Base-by-base conservation (phyloP, 2,888 invertebrate genomes). In the Gymnocheta viridis region DNA sequence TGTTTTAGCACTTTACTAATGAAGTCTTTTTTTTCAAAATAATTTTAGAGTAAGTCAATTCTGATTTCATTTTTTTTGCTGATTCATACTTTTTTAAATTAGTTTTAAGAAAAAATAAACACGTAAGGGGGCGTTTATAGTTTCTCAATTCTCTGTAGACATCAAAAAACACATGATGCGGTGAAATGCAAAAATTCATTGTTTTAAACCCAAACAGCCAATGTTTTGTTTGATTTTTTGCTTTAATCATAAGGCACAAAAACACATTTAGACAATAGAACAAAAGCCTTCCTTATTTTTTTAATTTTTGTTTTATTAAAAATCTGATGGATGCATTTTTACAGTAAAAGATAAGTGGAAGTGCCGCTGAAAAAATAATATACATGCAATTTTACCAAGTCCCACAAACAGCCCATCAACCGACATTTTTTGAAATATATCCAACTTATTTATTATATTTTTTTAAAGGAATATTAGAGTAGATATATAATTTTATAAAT, bases 41-140 rank as follows among this genome's bases (percentile, higher is more conserved):
- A 4, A 58, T 70, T 77, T 56, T 64, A 51, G 62, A 47, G 47
- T 14, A 22, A 62, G 17, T 51, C 29, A 27, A 47, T 64, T 79
- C 51, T 72, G 47, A 47, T 44, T 82, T 62, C 24, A 35, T 14
- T 60, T 27, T 56, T 79, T 54, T 32, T 74, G 78, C 74, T 64
- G 69, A 54, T 19, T 73, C 77, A 82, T 82, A 66, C 0, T 62
- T 27, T 49, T 67, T 6, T 38, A 5, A 10, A 27, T n/a, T 17
- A 17, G 14, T 47, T 77, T 47, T 22, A 27, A 66, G 24, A 64
- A 32, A 64, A 32, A 62, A 70, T 29, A 44, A 79, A 74, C 82
- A 74, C 35, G 82, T 64, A 64, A 79, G n/a, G 56, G 79, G 79
- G 79, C 79, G 79, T 82, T 66, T 56, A 19, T 22, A 29, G 12